Conservation (phyloP, 2,113 vertebrate species). For the Manacus vitellinus region DNA sequence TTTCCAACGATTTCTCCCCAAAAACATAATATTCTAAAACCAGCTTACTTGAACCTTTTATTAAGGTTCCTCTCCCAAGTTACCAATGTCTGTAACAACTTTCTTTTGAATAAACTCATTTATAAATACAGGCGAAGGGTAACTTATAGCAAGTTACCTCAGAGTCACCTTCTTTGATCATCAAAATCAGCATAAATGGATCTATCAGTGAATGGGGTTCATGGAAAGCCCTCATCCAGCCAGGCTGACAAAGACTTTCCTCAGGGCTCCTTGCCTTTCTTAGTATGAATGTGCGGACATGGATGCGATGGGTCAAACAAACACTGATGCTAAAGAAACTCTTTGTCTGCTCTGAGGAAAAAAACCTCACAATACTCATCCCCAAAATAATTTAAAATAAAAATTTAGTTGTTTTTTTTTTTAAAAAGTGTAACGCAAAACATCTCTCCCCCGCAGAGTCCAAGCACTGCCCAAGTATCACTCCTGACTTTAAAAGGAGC, state of each 20-base stretch:
- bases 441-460: background rate
- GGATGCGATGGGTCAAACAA: background rate
- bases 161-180: background rate
- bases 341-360: background rate
- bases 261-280: background rate
- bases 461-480: background rate
- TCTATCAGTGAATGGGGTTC: background rate
- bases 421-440: background rate
- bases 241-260: background rate
- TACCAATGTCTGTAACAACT: background rate
- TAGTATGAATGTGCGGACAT: background rate
- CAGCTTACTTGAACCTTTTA: background rate
- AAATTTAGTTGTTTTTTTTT: background rate
- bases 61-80: background rate
- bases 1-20: background rate
- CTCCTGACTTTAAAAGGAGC: background rate
- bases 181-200: background rate
- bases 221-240: background rate
- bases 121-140: background rate
- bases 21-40: background rate
- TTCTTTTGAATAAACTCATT: background rate
- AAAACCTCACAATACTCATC: background rate
- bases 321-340: background rate
- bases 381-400: background rate
- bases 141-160: background rate